Evolutionary conservation across 1,140 invertebrate genomes (phyloP).

Genomic region (Druon quercuslanigerum): DNA sequence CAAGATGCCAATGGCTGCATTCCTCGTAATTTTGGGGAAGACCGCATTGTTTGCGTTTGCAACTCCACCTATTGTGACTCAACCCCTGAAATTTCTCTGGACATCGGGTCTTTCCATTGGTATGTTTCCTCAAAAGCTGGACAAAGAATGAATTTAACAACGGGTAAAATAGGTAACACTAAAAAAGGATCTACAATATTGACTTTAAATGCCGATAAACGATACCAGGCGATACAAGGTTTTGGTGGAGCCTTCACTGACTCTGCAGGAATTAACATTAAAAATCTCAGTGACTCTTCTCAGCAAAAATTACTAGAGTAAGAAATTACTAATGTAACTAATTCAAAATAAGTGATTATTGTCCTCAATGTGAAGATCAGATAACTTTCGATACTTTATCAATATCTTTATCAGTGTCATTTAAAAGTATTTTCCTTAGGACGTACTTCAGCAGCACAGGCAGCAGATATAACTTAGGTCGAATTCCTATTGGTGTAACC

Average conservation of each 20-base stretch:
- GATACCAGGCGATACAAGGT: conserved; percentile 81
- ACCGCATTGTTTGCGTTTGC: conserved; percentile 88
- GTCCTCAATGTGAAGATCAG: too few relatives aligned
- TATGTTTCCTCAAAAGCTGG: conserved; percentile 79
- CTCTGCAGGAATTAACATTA: conserved; percentile 85
- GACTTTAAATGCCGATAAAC: conserved; percentile 41
- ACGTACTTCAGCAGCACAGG: background rate
- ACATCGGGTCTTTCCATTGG: conserved; percentile 73
- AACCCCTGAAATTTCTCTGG: conserved; percentile 73
- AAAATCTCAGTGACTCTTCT: conserved; percentile 75
- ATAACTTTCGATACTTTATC: too few relatives aligned
- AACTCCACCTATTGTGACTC: conserved; percentile 88
- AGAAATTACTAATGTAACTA: conserved; percentile 34
- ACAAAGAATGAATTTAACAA: conserved; percentile 68
- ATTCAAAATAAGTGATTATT: too few relatives aligned
- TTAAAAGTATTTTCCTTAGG: background rate
- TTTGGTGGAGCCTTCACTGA: conserved; percentile 95
- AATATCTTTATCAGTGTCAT: too few relatives aligned
- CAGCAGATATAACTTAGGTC: conserved; percentile 3
- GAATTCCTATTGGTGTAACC: background rate
- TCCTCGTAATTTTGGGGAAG: conserved; percentile 67
- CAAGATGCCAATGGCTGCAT: conserved; percentile 62
- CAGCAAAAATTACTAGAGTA: conserved; percentile 80
- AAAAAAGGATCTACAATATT: background rate
- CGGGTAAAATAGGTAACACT: conserved; percentile 55